Percentiles rank a stretch among this genome's conserved stretches.
Evolutionary conservation across 2,113 vertebrate species (phyloP).

Genomic region (Leptosomus discolor): DNA sequence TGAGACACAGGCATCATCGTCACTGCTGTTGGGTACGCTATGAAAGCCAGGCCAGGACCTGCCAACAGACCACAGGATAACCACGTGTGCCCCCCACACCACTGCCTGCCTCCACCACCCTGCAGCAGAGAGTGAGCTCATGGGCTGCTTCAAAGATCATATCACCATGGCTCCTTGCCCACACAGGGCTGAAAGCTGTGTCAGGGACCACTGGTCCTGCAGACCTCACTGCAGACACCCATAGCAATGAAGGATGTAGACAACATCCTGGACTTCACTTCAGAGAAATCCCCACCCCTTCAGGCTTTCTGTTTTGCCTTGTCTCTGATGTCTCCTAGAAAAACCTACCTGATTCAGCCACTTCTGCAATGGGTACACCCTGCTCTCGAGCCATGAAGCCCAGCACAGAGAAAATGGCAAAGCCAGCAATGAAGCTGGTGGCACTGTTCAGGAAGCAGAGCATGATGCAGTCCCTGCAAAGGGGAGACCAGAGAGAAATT

Average conservation of each 20-base stretch:
- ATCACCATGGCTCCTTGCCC: neutral
- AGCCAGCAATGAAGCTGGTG: slow-evolving; percentile 86
- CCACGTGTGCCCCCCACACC: neutral
- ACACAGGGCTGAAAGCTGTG: neutral
- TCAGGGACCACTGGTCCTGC: neutral
- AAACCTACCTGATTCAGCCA: slow-evolving; percentile 73
- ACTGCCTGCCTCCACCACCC: neutral
- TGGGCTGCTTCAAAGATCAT: neutral
- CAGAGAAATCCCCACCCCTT: neutral
- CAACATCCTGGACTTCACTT: neutral
- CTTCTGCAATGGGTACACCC: slow-evolving; percentile 55
- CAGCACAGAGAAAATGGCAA: slow-evolving; percentile 86
- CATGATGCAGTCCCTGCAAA: slow-evolving; percentile 81
- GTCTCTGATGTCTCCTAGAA: neutral
- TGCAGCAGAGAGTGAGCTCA: neutral
- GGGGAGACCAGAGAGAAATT: neutral
- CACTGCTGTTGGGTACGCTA: slow-evolving; percentile 84
- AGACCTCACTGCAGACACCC: neutral
- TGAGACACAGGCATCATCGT: slow-evolving; percentile 84
- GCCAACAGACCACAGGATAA: neutral
- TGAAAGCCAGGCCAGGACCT: slow-evolving; percentile 89
- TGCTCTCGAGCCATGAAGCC: slow-evolving; percentile 82
- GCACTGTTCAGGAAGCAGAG: slow-evolving; percentile 86
- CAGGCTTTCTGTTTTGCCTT: neutral
- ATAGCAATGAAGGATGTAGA: neutral